A percentile compares a stretch with the other conserved stretches of the same genome.
These are phyloP conservation scores for Catharus fuscescens DNA, from an alignment of 2,113 vertebrate species.

Conservation along the genomic window DNA sequence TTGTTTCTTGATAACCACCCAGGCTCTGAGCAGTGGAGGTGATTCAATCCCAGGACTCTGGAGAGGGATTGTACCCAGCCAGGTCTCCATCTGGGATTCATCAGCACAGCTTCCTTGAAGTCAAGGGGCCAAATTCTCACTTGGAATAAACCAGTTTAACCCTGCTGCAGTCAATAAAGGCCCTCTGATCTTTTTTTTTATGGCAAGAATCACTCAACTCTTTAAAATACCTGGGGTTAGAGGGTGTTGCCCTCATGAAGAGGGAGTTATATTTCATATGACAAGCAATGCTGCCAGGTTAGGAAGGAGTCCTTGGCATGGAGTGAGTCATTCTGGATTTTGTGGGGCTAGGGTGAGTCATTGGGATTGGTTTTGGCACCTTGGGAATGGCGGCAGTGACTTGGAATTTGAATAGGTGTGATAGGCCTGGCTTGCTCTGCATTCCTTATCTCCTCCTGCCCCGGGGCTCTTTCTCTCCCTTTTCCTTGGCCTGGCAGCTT, in stretches of 20 bases:
- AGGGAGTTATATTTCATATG: not conserved
- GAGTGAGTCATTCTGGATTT: not conserved
- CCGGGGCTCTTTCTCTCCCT: not conserved
- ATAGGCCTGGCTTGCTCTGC: not conserved
- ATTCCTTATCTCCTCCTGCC: not conserved
- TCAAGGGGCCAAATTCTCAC: slow-evolving; percentile 49
- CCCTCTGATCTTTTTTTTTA: slow-evolving; percentile 23
- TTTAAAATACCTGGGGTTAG: not conserved
- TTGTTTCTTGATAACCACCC: not conserved
- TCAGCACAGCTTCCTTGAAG: slow-evolving; percentile 5
- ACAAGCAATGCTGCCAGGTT: not conserved
- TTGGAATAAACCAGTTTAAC: not conserved
- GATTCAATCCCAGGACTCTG: not conserved
- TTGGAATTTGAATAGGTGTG: not conserved
- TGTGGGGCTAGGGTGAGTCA: fast-evolving
- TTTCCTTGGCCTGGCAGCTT: not conserved
- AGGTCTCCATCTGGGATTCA: slow-evolving; percentile 27
- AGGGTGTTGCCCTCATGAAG: not conserved
- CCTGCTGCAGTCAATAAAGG: slow-evolving; percentile 11
- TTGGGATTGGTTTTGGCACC: not conserved
- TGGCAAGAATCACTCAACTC: not conserved
- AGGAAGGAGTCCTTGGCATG: not conserved
- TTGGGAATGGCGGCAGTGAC: too few species aligned
- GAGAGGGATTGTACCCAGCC: not conserved
- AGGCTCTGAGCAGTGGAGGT: not conserved